These are phyloP conservation scores for Psittacula echo DNA, from an alignment of 2,797 vertebrate genomes.

Conservation along the genomic window DNA sequence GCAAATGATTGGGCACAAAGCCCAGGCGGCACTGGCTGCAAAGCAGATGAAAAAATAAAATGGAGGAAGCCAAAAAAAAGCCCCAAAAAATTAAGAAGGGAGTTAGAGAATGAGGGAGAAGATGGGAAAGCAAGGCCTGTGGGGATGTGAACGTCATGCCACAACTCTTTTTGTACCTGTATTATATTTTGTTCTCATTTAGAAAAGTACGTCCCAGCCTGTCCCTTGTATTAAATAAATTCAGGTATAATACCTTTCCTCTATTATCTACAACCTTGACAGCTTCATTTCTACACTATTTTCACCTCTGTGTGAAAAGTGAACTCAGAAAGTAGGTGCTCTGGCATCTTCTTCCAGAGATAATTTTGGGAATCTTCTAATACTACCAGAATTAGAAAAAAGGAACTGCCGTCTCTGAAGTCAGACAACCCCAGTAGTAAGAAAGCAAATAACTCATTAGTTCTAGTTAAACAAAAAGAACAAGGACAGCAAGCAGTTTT, in stretches of 20 bases:
- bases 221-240: not conserved
- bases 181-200: not conserved
- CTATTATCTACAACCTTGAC: not conserved
- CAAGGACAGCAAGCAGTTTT: not conserved
- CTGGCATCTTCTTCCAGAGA: not conserved
- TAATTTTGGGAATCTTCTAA: not conserved
- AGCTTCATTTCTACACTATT: not conserved
- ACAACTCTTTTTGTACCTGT: not conserved
- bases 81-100: not conserved
- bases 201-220: not conserved
- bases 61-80: not conserved
- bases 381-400: not conserved
- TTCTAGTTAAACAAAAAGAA: not conserved
- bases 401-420: not conserved
- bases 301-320: not conserved
- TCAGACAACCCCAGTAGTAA: rapidly evolving
- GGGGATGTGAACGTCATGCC: not conserved
- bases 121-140: not conserved
- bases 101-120: not conserved
- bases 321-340: not conserved
- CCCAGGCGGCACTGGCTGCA: not conserved
- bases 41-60: not conserved
- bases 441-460: not conserved
- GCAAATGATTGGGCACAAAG: not conserved
- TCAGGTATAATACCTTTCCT: not conserved